These are phyloP conservation scores for Hirundo rustica DNA, from an alignment of 2,797 vertebrate genomes.

Conservation along the genomic window DNA sequence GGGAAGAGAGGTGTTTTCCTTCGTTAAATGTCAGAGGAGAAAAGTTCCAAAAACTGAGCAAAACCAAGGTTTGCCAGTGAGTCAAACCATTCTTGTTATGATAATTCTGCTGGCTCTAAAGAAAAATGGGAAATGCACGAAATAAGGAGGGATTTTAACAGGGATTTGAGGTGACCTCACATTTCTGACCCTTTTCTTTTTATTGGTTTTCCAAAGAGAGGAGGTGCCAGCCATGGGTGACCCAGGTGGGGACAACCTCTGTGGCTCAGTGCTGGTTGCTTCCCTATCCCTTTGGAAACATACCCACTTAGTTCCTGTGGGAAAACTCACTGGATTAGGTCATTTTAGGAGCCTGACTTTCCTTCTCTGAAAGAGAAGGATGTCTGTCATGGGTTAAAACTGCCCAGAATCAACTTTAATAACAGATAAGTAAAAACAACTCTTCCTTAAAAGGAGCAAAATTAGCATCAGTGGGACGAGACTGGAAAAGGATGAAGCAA, in stretches of 20 bases:
- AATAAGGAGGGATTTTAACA: background rate
- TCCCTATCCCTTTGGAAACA: background rate
- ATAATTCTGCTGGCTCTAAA: background rate
- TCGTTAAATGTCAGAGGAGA: background rate
- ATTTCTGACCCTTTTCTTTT: background rate
- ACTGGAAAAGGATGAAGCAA: background rate
- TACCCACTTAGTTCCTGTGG: background rate
- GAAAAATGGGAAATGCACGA: background rate
- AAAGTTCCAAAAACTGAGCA: background rate
- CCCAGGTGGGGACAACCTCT: fast-evolving
- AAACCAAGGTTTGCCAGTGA: background rate
- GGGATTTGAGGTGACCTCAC: background rate
- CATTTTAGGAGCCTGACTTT: background rate
- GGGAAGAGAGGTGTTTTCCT: background rate
- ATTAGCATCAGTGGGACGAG: background rate
- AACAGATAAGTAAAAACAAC: background rate
- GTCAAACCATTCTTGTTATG: fast-evolving
- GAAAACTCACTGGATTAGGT: background rate
- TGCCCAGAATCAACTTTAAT: background rate
- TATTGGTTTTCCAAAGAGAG: background rate
- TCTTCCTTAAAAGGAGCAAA: background rate
- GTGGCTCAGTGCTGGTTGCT: background rate
- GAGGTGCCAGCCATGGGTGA: background rate
- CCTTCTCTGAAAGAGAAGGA: background rate
- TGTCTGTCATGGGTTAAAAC: background rate